Conservation (phyloP, 2,888 invertebrate genomes). For the Conchocele bisecta region DNA sequence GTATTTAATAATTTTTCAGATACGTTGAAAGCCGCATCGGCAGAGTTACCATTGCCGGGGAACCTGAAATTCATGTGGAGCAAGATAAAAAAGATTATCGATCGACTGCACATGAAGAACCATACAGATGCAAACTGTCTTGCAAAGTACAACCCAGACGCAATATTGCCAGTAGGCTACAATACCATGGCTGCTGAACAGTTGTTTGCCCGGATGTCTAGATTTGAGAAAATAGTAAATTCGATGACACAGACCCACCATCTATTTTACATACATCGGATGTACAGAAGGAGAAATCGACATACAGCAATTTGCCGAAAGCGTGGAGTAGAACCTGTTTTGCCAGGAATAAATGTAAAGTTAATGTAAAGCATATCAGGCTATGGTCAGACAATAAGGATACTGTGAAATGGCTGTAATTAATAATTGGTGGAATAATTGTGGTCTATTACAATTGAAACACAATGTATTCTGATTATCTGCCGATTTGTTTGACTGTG, state of each 20-base stretch:
- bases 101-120: constrained; percentile 21
- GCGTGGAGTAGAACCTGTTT: background rate
- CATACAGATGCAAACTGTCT: constrained; percentile 16
- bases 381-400: no score
- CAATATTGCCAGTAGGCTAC: constrained; percentile 14
- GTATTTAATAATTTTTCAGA: no score
- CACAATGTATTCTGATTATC: no score
- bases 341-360: no score
- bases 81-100: constrained; percentile 22
- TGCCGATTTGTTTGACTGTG: no score
- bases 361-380: no score
- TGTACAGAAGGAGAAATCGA: constrained; percentile 4
- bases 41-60: constrained; percentile 4
- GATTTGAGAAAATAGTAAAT: constrained; percentile 26
- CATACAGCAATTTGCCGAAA: constrained; percentile 9
- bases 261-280: constrained; percentile 26
- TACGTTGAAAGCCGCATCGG: constrained; percentile 1
- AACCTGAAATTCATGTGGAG: constrained; percentile 8
- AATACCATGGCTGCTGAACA: constrained; percentile 35
- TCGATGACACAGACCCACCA: constrained; percentile 28
- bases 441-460: no score
- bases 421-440: no score
- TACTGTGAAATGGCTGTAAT: no score
- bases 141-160: constrained; percentile 8
- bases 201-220: constrained; percentile 11